A percentile compares a stretch with the other conserved stretches of the same genome.
Conservation (phyloP, 2,888 invertebrate species). For the Cataglyphis rosenhaueri region DNA sequence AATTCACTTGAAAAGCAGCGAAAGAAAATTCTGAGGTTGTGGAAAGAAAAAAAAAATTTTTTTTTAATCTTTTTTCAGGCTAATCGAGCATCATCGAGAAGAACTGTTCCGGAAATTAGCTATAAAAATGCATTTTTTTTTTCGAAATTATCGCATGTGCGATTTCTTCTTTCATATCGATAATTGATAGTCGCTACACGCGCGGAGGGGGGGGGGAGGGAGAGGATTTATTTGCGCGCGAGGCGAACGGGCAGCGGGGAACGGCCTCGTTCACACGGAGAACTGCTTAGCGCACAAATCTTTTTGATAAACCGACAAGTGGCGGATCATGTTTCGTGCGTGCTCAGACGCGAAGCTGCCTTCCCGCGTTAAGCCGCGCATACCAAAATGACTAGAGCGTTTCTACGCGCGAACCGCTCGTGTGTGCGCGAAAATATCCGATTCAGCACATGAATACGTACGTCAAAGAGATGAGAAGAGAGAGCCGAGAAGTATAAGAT, state of each 20-base stretch:
- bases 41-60: not conserved
- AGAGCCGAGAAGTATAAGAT: slow-evolving; percentile 5
- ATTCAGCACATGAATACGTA: slow-evolving; percentile 39
- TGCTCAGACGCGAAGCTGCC: slow-evolving; percentile 29
- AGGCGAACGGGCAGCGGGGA: slow-evolving; percentile 9
- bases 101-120: not conserved
- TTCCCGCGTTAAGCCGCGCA: slow-evolving; percentile 27
- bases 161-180: no score
- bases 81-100: not conserved
- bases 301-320: slow-evolving; percentile 47
- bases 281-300: slow-evolving; percentile 42
- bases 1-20: not conserved
- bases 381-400: slow-evolving; percentile 43
- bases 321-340: slow-evolving; percentile 34
- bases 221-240: not conserved
- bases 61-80: not conserved
- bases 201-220: no score
- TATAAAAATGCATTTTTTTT: not conserved
- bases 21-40: not conserved
- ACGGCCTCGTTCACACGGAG: slow-evolving; percentile 25
- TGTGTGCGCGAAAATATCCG: slow-evolving; percentile 25
- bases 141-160: not conserved
- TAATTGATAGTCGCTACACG: slow-evolving; percentile 17
- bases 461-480: slow-evolving; percentile 16
- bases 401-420: slow-evolving; percentile 26